Conservation (phyloP, 1,140 invertebrate species). For the Drosophila lini region DNA sequence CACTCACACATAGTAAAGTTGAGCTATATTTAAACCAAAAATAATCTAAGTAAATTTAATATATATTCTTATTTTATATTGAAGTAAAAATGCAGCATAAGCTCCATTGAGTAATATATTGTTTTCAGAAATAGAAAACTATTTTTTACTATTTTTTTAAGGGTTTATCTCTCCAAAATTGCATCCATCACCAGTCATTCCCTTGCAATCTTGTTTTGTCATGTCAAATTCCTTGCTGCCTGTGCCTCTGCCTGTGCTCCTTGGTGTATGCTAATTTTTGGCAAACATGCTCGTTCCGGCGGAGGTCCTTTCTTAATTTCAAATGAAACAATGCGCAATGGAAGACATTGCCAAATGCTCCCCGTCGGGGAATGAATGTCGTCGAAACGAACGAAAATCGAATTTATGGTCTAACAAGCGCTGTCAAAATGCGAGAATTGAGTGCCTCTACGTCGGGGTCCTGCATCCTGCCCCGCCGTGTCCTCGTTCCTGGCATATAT, state of each 20-base stretch:
- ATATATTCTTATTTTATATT: neutral
- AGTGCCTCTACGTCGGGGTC: slow-evolving; percentile 53
- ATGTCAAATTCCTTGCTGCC: slow-evolving; percentile 12
- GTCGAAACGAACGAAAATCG: slow-evolving; percentile 68
- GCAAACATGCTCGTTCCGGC: slow-evolving; percentile 31
- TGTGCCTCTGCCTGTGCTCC: slow-evolving; percentile 2
- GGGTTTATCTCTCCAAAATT: neutral
- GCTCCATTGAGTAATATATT: too few relatives aligned
- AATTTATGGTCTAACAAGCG: slow-evolving; percentile 78
- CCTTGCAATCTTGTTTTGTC: slow-evolving; percentile 1
- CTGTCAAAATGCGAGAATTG: slow-evolving; percentile 79
- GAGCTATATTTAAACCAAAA: neutral
- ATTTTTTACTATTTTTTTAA: neutral
- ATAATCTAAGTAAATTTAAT: neutral
- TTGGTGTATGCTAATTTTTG: slow-evolving; percentile 46
- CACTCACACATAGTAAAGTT: too few relatives aligned
- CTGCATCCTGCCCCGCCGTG: neutral
- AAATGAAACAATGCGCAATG: slow-evolving; percentile 66
- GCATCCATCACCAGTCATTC: slow-evolving; percentile 7
- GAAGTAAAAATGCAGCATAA: neutral
- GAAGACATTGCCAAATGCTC: slow-evolving; percentile 42
- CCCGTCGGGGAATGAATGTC: slow-evolving; percentile 23
- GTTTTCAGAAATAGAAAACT: too few relatives aligned
- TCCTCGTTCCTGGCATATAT: neutral
- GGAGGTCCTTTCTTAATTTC: slow-evolving; percentile 70